phyloP scores from a whole-genome alignment of 2,797 vertebrate species.

The Hydrocynus forskahlii region DNA sequence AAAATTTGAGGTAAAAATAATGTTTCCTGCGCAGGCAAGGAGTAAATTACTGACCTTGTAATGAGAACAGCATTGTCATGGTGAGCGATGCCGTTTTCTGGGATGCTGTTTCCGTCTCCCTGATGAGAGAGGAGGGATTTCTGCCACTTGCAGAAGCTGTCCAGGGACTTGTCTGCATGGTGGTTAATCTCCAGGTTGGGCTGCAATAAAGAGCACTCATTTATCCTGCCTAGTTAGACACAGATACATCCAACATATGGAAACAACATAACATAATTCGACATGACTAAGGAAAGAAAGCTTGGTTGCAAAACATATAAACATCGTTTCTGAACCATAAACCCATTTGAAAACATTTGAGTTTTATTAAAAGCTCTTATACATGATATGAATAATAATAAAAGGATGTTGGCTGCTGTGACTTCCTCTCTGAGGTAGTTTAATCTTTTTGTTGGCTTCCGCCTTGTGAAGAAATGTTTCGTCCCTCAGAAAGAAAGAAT shows the following conservation, averaged over 20 bases:
- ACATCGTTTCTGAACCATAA: not conserved
- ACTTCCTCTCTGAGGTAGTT: conserved; percentile 40
- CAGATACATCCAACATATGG: conserved; percentile 10
- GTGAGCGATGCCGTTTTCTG: conserved; percentile 97
- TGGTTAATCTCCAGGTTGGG: conserved; percentile 99
- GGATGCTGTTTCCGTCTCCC: conserved; percentile 96
- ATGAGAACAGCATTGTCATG: conserved; percentile 99
- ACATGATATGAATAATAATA: conserved; percentile 40
- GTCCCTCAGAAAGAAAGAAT: conserved; percentile 48
- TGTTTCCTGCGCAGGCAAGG: not conserved
- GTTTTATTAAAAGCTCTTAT: conserved; percentile 28
- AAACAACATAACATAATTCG: not conserved
- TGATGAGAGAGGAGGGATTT: conserved; percentile 97
- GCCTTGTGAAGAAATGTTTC: conserved; percentile 55
- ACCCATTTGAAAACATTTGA: not conserved
- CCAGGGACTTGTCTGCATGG: conserved; percentile 98
- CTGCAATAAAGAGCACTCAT: conserved; percentile 70
- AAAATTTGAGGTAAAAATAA: not conserved
- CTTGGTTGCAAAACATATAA: not conserved
- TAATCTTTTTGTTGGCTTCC: conserved; percentile 47
- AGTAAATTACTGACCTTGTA: conserved; percentile 86
- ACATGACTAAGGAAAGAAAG: not conserved
- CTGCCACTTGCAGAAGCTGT: conserved; percentile 99
- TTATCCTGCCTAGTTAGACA: not conserved
- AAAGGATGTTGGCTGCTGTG: conserved; percentile 27